phyloP scores from a whole-genome alignment of 1,140 invertebrate species.

The Musca domestica region DNA sequence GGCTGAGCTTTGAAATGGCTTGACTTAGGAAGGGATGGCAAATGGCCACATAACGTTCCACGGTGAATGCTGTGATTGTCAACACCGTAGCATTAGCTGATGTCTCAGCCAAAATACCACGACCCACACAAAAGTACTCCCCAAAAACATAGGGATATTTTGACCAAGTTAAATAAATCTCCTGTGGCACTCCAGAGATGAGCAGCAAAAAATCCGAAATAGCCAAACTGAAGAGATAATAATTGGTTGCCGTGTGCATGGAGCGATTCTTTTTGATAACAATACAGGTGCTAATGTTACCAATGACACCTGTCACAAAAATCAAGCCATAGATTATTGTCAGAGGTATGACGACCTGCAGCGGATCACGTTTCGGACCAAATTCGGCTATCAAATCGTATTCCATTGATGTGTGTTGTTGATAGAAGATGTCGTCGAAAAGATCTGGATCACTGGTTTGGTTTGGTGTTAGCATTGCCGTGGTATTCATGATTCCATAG shows the following conservation, averaged over 20 bases:
- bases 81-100: conserved; percentile 92
- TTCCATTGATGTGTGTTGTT: not conserved
- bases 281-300: conserved; percentile 89
- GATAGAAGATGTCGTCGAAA: not conserved
- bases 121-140: conserved; percentile 78
- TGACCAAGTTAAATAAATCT: conserved; percentile 85
- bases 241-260: conserved; percentile 93
- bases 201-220: conserved; percentile 89
- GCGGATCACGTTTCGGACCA: conserved; percentile 58
- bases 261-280: conserved; percentile 88
- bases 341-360: conserved; percentile 74
- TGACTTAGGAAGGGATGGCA: conserved; percentile 88
- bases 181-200: conserved; percentile 75
- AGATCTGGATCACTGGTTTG: not conserved
- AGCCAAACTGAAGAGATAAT: conserved; percentile 90
- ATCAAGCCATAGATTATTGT: conserved; percentile 81
- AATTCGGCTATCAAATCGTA: conserved; percentile 26
- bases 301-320: conserved; percentile 81
- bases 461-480: too few relatives aligned
- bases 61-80: conserved; percentile 90
- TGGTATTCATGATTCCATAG: not conserved
- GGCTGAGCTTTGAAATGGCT: conserved; percentile 75
- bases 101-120: conserved; percentile 82
- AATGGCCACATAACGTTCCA: conserved; percentile 92
- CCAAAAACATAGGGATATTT: conserved; percentile 87